Base-by-base conservation (phyloP, 2,797 vertebrate species). In the Coregonus sp. region DNA sequence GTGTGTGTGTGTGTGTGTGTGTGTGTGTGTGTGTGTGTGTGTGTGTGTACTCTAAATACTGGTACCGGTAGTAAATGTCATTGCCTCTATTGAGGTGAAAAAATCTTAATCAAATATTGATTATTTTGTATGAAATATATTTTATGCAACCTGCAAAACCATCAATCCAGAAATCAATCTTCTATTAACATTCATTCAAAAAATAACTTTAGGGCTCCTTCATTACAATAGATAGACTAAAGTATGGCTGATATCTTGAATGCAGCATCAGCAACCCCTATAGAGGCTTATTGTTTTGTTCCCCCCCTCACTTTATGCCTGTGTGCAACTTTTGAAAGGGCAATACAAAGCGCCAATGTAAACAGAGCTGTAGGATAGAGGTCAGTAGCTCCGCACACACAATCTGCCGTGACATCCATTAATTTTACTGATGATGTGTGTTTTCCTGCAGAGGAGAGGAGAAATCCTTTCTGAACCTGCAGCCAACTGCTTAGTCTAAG, bases 241-340 rank as follows among this genome's bases (percentile, higher is more conserved):
- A 70, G 82, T 86, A 77, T 71, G 76, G 73, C 81, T 85, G 82
- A 81, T 83, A 70, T 81, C 69, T 85, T 31, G 82, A 71, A 79
- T 92, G 89, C 92, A 81, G 86, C 72, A 85, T 92, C 92, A 92
- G 91, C 91, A 93, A 78, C 84, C 79, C 86, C 76, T 20, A 54
- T 78, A 63, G 86, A 84, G 79, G 85, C 86, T 86, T 77, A 80
- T 87, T 85, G 75, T 78, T 75, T 47, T 25, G 59, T 7, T 25
- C 9, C 82, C 51, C 77, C 73, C 75, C 12, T 72, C 74, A 59
- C 75, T 89, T 92, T 92, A 80, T 91, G 92, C 89, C 86, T 80
- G 86, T 87, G 74, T 86, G 92, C 92, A 91, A 88, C 81, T 91
- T 94, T 90, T 81, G 76, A 94, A 93, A 94, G 92, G 92, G 87